Evolutionary conservation across 2,113 vertebrate species (phyloP).

Genomic region (Bothrops jararaca): DNA sequence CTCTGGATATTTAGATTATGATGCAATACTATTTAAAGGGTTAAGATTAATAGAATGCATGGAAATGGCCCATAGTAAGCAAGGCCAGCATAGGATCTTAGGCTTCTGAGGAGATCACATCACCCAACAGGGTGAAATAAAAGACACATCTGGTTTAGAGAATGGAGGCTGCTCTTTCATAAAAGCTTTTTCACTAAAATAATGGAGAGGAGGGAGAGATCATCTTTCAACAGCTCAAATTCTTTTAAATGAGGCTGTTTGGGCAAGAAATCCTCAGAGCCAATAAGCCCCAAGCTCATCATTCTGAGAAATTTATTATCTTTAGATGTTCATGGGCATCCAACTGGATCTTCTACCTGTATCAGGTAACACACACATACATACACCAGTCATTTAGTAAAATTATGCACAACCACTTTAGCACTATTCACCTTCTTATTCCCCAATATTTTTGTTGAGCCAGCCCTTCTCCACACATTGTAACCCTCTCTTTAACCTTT

Average conservation of each 20-base stretch:
- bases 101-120: neutral
- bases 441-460: neutral
- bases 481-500: slow-evolving; percentile 20
- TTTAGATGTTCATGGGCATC: neutral
- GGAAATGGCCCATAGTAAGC: neutral
- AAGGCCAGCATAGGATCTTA: neutral
- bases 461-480: neutral
- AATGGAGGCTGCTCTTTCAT: neutral
- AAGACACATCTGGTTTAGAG: neutral
- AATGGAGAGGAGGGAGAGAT: neutral
- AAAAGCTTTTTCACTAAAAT: neutral
- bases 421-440: neutral
- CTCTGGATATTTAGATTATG: neutral
- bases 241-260: neutral
- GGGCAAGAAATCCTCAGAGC: neutral
- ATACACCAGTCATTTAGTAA: neutral
- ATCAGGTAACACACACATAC: neutral
- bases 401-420: neutral
- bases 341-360: neutral
- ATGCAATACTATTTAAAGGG: neutral
- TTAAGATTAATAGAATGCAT: neutral
- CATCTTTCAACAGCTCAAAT: neutral
- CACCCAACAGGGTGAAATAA: neutral
- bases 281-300: neutral
- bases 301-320: neutral